Base-by-base conservation (phyloP, 1,140 invertebrate genomes). In the Apis florea region DNA sequence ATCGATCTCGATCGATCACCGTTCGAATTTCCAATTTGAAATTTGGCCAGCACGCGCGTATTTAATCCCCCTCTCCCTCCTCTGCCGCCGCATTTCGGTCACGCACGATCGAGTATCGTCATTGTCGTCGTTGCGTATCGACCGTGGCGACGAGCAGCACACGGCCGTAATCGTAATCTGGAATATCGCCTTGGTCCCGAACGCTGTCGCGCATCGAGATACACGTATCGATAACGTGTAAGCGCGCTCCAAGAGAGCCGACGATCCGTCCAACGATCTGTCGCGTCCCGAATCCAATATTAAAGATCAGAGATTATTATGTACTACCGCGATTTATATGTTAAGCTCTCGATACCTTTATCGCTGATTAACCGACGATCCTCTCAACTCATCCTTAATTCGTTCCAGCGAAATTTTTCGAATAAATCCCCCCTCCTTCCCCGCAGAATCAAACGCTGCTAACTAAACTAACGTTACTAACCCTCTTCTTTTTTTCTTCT, bases 21-120 rank as follows among this genome's bases (percentile, higher is more conserved):
- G 17, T 40, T 31, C 51, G 61, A 67, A 73, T 76, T 86, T 82
- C 66, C 67, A n/a, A n/a, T n/a, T 85, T 15, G 51, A 83, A 83
- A 64, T 83, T 74, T 72, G 63, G 61, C 26, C 76, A 58, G 64
- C 40, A n/a, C 67, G 79, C 74, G 78, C 79, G 68, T 53, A 86
- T 86, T 40, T 86, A 86, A n/a, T 86, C 84, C 70, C 83, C 67
- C 77, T n/a, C n/a, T n/a, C n/a, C n/a, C n/a, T n/a, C n/a, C n/a
- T n/a, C n/a, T n/a, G 77, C 84, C 59, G 64, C 64, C 59, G 84
- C 84, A 87, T 86, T 86, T 86, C 73, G 85, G 85, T 87, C 85
- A 87, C 85, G 85, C 85, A 84, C 85, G 76, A 86, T 87, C 85
- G 82, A 78, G 85, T 87, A 86, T 87, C 78, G 72, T 86, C 82